phyloP scores from a whole-genome alignment of 2,113 vertebrate genomes.

The Phainopepla nitens region DNA sequence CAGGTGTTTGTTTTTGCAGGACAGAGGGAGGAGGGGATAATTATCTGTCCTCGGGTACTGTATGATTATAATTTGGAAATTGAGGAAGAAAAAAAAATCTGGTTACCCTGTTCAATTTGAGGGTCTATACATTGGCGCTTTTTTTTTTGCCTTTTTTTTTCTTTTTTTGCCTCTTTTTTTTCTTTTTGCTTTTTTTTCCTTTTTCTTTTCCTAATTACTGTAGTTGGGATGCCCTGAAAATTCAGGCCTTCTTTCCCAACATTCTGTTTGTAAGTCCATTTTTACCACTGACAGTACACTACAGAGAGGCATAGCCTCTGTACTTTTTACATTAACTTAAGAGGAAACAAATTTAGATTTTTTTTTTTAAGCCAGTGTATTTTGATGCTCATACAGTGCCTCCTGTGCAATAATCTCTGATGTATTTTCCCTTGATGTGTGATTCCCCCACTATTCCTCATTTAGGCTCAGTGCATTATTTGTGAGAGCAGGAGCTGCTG shows the following conservation, averaged over 20 bases:
- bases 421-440: slow-evolving; percentile 47
- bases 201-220: slow-evolving; percentile 28
- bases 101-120: slow-evolving; percentile 40
- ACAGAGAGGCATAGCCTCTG: slow-evolving; percentile 50
- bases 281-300: slow-evolving; percentile 66
- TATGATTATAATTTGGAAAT: neutral
- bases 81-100: neutral
- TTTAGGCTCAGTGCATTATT: slow-evolving; percentile 32
- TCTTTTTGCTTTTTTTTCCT: neutral
- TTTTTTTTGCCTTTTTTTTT: neutral
- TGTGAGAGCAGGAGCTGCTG: slow-evolving; percentile 28
- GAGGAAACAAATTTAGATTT: slow-evolving; percentile 29
- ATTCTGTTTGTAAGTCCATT: slow-evolving; percentile 63
- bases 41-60: neutral
- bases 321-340: slow-evolving; percentile 50
- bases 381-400: slow-evolving; percentile 69
- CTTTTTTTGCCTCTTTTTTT: slow-evolving; percentile 12
- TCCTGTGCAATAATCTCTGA: slow-evolving; percentile 68
- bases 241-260: slow-evolving; percentile 33
- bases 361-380: slow-evolving; percentile 49
- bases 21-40: neutral
- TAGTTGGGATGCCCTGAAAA: slow-evolving; percentile 9
- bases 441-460: neutral
- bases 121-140: slow-evolving; percentile 36
- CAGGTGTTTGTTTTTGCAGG: slow-evolving; percentile 14